Base-by-base conservation (phyloP, 2,113 vertebrate species). In the Campylomormyrus tamandua region DNA sequence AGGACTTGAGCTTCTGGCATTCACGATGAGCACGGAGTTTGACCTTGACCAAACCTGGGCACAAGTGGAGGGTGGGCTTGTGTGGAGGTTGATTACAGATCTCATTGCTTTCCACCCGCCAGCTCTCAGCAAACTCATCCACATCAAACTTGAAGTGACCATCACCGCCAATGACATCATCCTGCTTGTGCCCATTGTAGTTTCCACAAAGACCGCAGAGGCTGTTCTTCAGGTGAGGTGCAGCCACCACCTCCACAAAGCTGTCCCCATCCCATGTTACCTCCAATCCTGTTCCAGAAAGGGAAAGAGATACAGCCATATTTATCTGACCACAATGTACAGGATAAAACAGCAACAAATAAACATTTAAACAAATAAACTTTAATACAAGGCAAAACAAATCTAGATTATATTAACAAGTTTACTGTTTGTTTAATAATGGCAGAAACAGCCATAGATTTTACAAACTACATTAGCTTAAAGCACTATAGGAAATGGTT, bases 261-360 rank as follows among this genome's bases (percentile, higher is more conserved):
- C 98, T 99, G 96, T 99, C 98, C 45, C 98, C 98, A 88, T 99
- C 98, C 98, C 98, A 99, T 0, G 98, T 99, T 94, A 99, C 98
- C 96, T 98, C 98, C 93, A 99, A 93, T 89, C 98, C 98, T 99
- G 92, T 6, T 13, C 90, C 83, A 86, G 87, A 21, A 89, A 11
- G 27, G 9, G 87, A 53, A 90, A 3, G 21, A 21, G 46, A 85
- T 87, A 87, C 70, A 49, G 42, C 39, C 91, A 83, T 24, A 27
- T 39, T 7, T 48, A 50, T 15, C 66, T 6, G 0, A 2, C 27
- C 2, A 0, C 87, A 80, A 35, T 74, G 66, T 74, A 35, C 27
- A 35, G 11, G 31, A 35, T 70, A 35, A 45, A 46, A n/a, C 48
- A 11, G 24, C 21, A 50, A 86, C n/a, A 86, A 86, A 49, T 49